These are phyloP conservation scores for Apomyelois bistriatella DNA, from an alignment of 2,888 invertebrate genomes.

Conservation along the genomic window DNA sequence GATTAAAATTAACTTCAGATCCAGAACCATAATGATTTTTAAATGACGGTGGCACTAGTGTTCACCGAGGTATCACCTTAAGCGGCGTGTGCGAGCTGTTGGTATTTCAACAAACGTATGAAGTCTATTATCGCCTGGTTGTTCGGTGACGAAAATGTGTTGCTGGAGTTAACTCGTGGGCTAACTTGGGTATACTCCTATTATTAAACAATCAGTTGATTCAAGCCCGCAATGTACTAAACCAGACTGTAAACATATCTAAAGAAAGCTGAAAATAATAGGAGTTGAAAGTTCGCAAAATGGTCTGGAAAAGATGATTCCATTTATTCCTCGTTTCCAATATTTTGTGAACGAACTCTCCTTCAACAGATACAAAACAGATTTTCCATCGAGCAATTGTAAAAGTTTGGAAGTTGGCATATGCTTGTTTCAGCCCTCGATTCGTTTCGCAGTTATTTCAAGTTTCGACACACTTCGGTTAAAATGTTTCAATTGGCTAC, in stretches of 20 bases:
- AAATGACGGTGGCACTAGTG: too few species aligned
- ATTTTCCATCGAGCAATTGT: slow-evolving; percentile 12
- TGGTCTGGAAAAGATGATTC: not conserved
- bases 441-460: slow-evolving; percentile 1
- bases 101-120: too few species aligned
- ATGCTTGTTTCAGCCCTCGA: slow-evolving; percentile 10
- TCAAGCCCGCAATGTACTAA: too few species aligned
- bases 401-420: slow-evolving; percentile 17
- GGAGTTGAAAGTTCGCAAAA: not conserved
- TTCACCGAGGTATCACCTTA: too few species aligned
- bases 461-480: slow-evolving; percentile 7
- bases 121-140: too few species aligned
- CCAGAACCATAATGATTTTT: too few species aligned
- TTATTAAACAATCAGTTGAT: too few species aligned
- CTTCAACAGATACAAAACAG: slow-evolving; percentile 10
- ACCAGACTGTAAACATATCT: not conserved
- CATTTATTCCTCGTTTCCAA: slow-evolving; percentile 1
- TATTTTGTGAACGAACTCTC: slow-evolving; percentile 4
- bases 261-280: not conserved
- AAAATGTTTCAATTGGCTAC: not conserved
- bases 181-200: too few species aligned
- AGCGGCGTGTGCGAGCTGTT: too few species aligned
- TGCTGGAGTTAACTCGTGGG: too few species aligned
- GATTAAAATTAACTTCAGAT: too few species aligned
- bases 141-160: too few species aligned